Percentiles rank a stretch among this genome's conserved stretches.
Evolutionary conservation across 2,888 invertebrate species (phyloP).

Genomic region (Cataglyphis rosenhaueri): DNA sequence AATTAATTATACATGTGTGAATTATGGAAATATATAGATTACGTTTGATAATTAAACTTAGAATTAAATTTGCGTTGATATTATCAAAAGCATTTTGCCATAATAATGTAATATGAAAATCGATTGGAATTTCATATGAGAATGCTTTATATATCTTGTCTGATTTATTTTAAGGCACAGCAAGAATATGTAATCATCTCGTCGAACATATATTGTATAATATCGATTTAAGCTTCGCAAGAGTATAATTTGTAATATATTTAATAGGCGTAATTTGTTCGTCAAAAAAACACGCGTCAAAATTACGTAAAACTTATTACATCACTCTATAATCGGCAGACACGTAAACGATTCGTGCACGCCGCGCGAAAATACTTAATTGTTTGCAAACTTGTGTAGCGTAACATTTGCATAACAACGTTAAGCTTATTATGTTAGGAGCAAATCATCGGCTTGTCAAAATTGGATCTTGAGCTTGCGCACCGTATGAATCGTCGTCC

Average conservation of each 20-base stretch:
- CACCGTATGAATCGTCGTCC: constrained; percentile 1
- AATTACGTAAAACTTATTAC: constrained; percentile 68
- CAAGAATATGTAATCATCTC: background rate
- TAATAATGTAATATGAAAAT: background rate
- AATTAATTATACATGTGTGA: background rate
- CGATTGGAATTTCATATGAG: background rate
- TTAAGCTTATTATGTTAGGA: constrained; percentile 69
- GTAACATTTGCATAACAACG: constrained; percentile 72
- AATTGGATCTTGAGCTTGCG: constrained; percentile 61
- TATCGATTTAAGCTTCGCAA: constrained; percentile 15
- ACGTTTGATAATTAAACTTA: background rate
- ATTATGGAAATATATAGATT: constrained; percentile 1
- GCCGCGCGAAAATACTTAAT: constrained; percentile 65
- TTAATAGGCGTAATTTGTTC: constrained; percentile 11
- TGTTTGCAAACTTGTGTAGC: constrained; percentile 71
- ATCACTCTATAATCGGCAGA: constrained; percentile 49
- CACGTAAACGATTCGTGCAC: constrained; percentile 52
- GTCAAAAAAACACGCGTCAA: constrained; percentile 14
- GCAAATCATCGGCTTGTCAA: constrained; percentile 64
- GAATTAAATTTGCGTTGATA: constrained; percentile 20
- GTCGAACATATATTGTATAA: constrained; percentile 19
- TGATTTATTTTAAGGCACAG: background rate
- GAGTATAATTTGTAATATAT: too few relatives aligned
- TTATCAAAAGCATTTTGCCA: background rate
- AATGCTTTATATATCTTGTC: background rate